Evolutionary conservation across 2,888 invertebrate genomes (phyloP), one percentile per base, ranked within the genome.

Genomic region (Coelopa pilipes): DNA sequence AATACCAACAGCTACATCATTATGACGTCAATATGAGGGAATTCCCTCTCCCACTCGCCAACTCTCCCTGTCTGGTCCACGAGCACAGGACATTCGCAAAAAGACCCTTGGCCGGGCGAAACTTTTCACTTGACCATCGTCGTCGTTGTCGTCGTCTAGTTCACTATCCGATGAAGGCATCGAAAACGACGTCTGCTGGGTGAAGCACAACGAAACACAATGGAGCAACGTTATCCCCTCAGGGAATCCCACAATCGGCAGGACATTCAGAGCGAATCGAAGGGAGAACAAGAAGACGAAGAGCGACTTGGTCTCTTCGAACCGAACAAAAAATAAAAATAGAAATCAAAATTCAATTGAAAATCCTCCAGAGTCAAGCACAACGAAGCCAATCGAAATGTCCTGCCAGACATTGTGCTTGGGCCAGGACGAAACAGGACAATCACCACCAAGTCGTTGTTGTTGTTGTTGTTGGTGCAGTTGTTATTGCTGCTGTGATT

Each of bases 121-220:
- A 82, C 83, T 83, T 83, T 84, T 79, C 80, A 82, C 82, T 85
- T 85, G 85, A 85, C 86, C 85, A 85, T 81, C 84, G 82, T 79
- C 81, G 62, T 68, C 62, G 62, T 17, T 59, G n/a, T n/a, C n/a
- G n/a, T n/a, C n/a, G n/a, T n/a, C n/a, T n/a, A n/a, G n/a, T n/a
- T n/a, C n/a, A n/a, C n/a, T n/a, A n/a, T n/a, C n/a, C n/a, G n/a
- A n/a, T n/a, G n/a, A n/a, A n/a, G n/a, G n/a, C n/a, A n/a, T n/a
- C n/a, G n/a, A n/a, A n/a, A n/a, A n/a, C n/a, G n/a, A n/a, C n/a
- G n/a, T n/a, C n/a, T n/a, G n/a, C n/a, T n/a, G n/a, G n/a, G n/a
- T n/a, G n/a, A n/a, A n/a, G n/a, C n/a, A n/a, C n/a, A n/a, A n/a
- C n/a, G n/a, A n/a, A n/a, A n/a, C n/a, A n/a, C n/a, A n/a, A n/a